Base-by-base conservation (phyloP, 2,888 invertebrate species). In the Scelioninae gen. 1 region DNA sequence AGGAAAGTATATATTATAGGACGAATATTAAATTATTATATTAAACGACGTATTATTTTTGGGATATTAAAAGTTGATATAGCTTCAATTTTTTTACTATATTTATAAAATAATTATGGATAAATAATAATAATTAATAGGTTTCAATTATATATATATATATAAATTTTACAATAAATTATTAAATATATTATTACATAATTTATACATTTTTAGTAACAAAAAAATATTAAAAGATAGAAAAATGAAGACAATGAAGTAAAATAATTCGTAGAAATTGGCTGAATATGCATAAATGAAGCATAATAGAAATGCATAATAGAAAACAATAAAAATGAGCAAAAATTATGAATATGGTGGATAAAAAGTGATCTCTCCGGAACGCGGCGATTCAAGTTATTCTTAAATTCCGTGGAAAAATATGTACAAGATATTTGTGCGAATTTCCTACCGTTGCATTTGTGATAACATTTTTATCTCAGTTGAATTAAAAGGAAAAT, bases 321-420 rank as follows among this genome's bases (percentile, higher is more conserved):
- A 40, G 40, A 29, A 29, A 58, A 69, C 55, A 47, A 58, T 58
- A 58, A 68, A 69, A 69, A 6, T 6, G 23, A 56, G 29, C 23
- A 29, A 16, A 29, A 68, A 68, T 65, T n/a, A 38, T 49, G 13
- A 65, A 51, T 49, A 40, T 15, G 63, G 16, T 34, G 49, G 10
- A 49, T 65, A 38, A 65, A 65, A 65, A 65, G 34, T 34, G 45
- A 45, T 62, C 29, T 45, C 15, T 5, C 15, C n/a, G 38, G 23
- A 51, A 38, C 7, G 16, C 15, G 11, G 23, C 31, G 23, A 31
- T 66, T 66, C 31, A 9, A 58, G 49, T 69, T 69, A 69, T 69
- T 69, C 23, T 69, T 69, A 56, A 15, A 13, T 51, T 51, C 49
- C 43, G 16, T 7, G 16, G 32, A 71, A 71, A 71, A 71, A 71